Base-by-base conservation (phyloP, 2,888 invertebrate species). In the Drosophila siamana region DNA sequence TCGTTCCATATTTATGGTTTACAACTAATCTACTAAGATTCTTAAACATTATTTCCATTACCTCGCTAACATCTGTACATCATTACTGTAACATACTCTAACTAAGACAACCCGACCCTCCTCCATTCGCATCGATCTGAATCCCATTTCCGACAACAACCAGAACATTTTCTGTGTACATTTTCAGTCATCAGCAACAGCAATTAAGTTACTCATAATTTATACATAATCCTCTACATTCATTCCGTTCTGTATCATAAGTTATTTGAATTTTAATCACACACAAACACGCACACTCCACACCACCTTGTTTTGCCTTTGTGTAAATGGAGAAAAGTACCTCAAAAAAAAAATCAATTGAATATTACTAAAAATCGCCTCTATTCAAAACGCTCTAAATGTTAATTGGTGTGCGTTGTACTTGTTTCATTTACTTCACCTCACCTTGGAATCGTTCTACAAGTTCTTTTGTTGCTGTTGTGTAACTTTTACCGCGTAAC, bases 351-450 rank as follows among this genome's bases (percentile, higher is more conserved):
- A 33, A n/a, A 15, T 8, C n/a, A 13, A 38, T 15, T 15, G n/a
- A 33, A 43, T 22, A 44, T 11, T 44, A 22, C 13, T 43, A 4
- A 38, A 69, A 54, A 41, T 62, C 51, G 82, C 69, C 80, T 78
- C 62, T 66, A 55, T 76, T 78, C 64, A 63, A 38, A 73, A 78
- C 41, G 68, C 79, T 84, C 81, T 84, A 73, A 84, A 79, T 84
- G 83, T 86, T 84, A 84, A 84, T 86, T 81, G 86, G 79, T 84
- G 83, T 84, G 79, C 84, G 83, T 83, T 80, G 84, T 86, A 76
- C 52, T 54, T 79, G 74, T 70, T 77, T 69, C 63, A 71, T 80
- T 72, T 69, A 48, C 56, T 51, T 78, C 70, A 65, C 74, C 43
- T 50, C 38, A 55, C 36, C 46, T 38, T n/a, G n/a, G 36, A 48